These are phyloP conservation scores for Gnathonemus echidnorhynchus DNA, from an alignment of 2,113 vertebrate genomes.

Conservation along the genomic window DNA sequence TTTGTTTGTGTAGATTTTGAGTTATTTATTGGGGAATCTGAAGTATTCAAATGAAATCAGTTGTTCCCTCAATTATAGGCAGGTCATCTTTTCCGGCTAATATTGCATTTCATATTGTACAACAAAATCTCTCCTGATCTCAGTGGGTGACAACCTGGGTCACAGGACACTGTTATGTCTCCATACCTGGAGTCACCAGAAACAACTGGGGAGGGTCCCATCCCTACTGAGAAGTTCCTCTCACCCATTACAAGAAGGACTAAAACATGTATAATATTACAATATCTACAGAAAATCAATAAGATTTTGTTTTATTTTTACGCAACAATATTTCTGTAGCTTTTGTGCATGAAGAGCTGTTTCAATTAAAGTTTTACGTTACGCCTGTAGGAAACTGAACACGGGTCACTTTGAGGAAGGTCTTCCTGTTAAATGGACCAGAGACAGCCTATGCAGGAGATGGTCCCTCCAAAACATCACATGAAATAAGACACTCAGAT, in stretches of 20 bases:
- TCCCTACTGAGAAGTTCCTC: background rate
- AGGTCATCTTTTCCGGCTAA: background rate
- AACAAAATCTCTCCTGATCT: background rate
- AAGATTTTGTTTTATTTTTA: background rate
- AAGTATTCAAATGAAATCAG: background rate
- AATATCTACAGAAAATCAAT: conserved; percentile 7
- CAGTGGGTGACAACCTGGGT: background rate
- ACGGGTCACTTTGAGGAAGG: conserved; percentile 25
- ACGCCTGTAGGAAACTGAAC: background rate
- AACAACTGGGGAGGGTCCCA: background rate
- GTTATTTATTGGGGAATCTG: background rate
- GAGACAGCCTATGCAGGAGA: conserved; percentile 19
- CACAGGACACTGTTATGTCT: background rate
- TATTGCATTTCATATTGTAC: background rate
- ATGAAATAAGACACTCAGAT: conserved; percentile 28
- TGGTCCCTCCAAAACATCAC: conserved; percentile 45
- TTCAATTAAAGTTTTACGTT: background rate
- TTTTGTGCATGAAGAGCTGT: background rate
- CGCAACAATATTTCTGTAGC: background rate
- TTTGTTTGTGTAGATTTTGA: background rate
- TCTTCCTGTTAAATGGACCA: conserved; percentile 40
- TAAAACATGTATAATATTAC: conserved; percentile 3
- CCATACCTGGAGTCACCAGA: background rate
- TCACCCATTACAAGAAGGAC: background rate
- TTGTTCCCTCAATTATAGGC: background rate